phyloP scores from a whole-genome alignment of 2,888 invertebrate genomes.

The Lasiommata megera region DNA sequence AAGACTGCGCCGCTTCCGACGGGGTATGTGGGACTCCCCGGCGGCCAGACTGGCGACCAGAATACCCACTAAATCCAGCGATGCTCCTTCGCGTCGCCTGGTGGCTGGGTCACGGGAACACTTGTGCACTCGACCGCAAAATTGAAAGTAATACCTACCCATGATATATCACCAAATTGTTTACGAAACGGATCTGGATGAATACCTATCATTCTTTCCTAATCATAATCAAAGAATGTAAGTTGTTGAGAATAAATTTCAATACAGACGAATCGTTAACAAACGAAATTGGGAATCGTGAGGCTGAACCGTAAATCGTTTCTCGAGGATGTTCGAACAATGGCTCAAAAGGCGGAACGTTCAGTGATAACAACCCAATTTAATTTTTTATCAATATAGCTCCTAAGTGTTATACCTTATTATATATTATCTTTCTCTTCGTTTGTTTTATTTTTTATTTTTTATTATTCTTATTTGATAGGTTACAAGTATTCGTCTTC shows the following conservation, averaged over 20 bases:
- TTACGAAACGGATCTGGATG: neutral
- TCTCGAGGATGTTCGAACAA: conserved; percentile 2
- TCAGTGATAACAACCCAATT: neutral
- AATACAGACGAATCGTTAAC: neutral
- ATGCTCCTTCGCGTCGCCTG: too few species aligned
- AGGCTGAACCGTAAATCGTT: neutral
- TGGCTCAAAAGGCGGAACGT: neutral
- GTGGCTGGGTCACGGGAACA: too few species aligned
- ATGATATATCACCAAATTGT: too few species aligned
- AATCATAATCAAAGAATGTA: neutral
- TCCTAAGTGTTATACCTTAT: neutral
- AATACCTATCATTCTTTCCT: neutral
- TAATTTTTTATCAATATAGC: neutral
- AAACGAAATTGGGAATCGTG: conserved; percentile 4
- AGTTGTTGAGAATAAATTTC: neutral
- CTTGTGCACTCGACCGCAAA: too few species aligned
- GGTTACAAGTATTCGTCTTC: too few species aligned
- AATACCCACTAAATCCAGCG: too few species aligned
- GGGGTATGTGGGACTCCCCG: too few species aligned
- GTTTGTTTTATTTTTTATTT: neutral
- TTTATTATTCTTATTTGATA: too few species aligned
- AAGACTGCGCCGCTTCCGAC: too few species aligned
- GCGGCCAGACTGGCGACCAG: too few species aligned
- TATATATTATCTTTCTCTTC: neutral
- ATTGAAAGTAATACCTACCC: too few species aligned